Base-by-base conservation (phyloP, 2,888 invertebrate genomes). In the Spodoptera picta region DNA sequence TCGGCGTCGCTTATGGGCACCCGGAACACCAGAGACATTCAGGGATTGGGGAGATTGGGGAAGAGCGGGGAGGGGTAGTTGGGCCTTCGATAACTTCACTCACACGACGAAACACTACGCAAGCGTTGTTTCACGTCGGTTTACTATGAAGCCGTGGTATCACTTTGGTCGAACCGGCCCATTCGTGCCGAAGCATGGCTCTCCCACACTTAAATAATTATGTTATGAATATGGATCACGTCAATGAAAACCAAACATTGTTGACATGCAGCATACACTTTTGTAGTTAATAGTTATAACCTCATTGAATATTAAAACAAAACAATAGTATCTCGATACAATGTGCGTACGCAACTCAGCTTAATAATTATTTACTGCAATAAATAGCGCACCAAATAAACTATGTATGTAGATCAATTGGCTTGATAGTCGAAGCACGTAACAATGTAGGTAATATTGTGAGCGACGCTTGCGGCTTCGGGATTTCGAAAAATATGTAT, bases 351-450 rank as follows among this genome's bases (percentile, higher is more conserved):
- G 70, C 68, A 71, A 72, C 64, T 61, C 60, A 73, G 71, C 75
- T 73, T 57, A 65, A 67, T 77, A 83, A 81, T 83, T 80, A 80
- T 79, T 77, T 65, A 75, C 64, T 70, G 68, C 69, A 71, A 67
- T 71, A 69, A 82, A 81, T 62, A 60, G 72, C 69, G 60, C 44
- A 52, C 61, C 66, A 76, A 79, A 78, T 76, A 72, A 78, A 77
- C 68, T 63, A 65, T 71, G 72, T 65, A 77, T 76, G 73, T 73
- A 78, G 80, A 83, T 79, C 79, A 79, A 81, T 80, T 81, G 72
- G 64, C 67, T 64, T 36, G 79, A 77, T 80, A 82, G 75, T 55
- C 57, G 64, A 60, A 51, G 56, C 72, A 79, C 69, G 74, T 71
- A 77, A 78, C 69, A 72, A 70, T 76, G 69, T 58, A 55, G 49